Evolutionary conservation across 2,797 vertebrate species (phyloP).

Genomic region (Melanotaenia trifasciata): DNA sequence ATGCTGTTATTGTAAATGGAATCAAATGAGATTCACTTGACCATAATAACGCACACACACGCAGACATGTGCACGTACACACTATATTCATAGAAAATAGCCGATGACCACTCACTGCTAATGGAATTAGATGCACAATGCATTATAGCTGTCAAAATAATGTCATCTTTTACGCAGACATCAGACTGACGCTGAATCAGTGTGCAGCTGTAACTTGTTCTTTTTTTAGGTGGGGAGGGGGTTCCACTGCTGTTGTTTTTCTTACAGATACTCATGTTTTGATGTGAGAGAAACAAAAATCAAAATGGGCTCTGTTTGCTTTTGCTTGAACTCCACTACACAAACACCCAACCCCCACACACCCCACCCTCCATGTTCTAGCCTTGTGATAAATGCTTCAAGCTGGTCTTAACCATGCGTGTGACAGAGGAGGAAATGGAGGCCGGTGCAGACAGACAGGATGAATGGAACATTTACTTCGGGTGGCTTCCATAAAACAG

Average conservation of each 20-base stretch:
- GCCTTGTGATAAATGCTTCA: slow-evolving; percentile 76
- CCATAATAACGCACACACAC: slow-evolving; percentile 49
- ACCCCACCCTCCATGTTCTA: slow-evolving; percentile 35
- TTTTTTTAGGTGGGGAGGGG: not conserved
- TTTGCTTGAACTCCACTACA: slow-evolving; percentile 38
- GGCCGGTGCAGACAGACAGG: slow-evolving; percentile 70
- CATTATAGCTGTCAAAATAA: slow-evolving; percentile 57
- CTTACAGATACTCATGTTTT: slow-evolving; percentile 47
- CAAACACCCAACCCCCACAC: slow-evolving; percentile 12
- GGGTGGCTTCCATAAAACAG: slow-evolving; percentile 72
- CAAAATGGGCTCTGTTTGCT: slow-evolving; percentile 44
- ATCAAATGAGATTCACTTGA: slow-evolving; percentile 75
- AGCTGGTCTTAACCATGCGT: slow-evolving; percentile 81
- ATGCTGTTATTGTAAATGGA: slow-evolving; percentile 65
- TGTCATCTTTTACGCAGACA: slow-evolving; percentile 46
- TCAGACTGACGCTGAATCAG: slow-evolving; percentile 31
- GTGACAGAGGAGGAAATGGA: slow-evolving; percentile 80
- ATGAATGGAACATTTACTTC: slow-evolving; percentile 77
- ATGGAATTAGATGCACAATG: slow-evolving; percentile 64
- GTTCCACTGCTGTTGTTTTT: slow-evolving; percentile 33
- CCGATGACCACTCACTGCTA: slow-evolving; percentile 55
- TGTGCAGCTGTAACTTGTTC: slow-evolving; percentile 19
- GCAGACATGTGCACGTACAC: slow-evolving; percentile 1
- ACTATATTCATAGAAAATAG: slow-evolving; percentile 63
- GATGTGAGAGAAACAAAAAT: slow-evolving; percentile 46